Evolutionary conservation across 2,888 invertebrate species (phyloP).

Genomic region (Philhelius pedissequus): DNA sequence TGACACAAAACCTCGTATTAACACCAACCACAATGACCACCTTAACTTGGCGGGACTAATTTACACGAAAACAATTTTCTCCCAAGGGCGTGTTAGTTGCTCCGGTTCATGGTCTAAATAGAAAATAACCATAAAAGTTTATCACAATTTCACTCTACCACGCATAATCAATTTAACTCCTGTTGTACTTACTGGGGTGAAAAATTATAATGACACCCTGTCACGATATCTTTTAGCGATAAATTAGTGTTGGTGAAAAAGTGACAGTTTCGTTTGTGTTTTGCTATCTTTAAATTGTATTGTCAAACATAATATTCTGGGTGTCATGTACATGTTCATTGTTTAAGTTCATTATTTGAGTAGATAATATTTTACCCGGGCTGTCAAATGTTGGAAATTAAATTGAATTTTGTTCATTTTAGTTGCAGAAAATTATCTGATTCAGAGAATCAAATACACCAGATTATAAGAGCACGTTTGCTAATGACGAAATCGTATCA

Average conservation of each 20-base stretch:
- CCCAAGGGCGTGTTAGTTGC: neutral
- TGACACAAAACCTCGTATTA: neutral
- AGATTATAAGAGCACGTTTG: too few relatives aligned
- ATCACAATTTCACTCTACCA: slow-evolving; percentile 10
- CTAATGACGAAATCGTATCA: too few relatives aligned
- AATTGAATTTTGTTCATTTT: too few relatives aligned
- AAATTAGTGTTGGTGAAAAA: slow-evolving; percentile 5
- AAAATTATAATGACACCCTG: slow-evolving; percentile 40
- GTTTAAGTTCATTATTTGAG: too few relatives aligned
- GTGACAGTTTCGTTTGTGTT: too few relatives aligned
- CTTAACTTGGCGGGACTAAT: neutral
- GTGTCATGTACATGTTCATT: too few relatives aligned
- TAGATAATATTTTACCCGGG: too few relatives aligned
- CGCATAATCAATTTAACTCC: slow-evolving; percentile 21
- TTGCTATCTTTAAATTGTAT: too few relatives aligned
- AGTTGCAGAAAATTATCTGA: too few relatives aligned
- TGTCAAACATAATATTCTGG: too few relatives aligned
- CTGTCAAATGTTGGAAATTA: too few relatives aligned
- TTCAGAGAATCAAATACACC: too few relatives aligned
- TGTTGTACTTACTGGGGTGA: slow-evolving; percentile 9
- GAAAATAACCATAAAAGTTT: neutral
- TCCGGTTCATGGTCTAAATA: neutral
- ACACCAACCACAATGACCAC: neutral
- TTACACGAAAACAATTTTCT: slow-evolving; percentile 19
- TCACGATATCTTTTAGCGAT: slow-evolving; percentile 28